A percentile compares a stretch with the other conserved stretches of the same genome.
phyloP scores from a whole-genome alignment of 2,888 invertebrate species.

The Iselma pallidipennis region DNA sequence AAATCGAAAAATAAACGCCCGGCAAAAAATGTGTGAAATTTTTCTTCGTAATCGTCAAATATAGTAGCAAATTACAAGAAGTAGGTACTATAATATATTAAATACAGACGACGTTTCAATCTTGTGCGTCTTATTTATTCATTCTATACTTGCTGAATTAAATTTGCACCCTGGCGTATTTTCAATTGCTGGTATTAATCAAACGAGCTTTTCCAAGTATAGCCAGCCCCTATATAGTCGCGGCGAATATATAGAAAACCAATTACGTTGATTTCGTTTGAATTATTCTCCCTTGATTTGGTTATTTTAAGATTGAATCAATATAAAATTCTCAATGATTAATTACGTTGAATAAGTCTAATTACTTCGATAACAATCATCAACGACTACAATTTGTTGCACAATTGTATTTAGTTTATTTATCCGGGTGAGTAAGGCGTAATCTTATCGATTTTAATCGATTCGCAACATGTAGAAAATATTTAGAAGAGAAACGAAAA shows the following conservation, averaged over 20 bases:
- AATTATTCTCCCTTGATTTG: slow-evolving; percentile 13
- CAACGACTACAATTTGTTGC: too few relatives aligned
- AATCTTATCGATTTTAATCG: too few relatives aligned
- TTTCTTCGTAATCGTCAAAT: background rate
- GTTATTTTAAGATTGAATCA: too few relatives aligned
- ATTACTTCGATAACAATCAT: too few relatives aligned
- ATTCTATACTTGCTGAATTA: slow-evolving; percentile 21
- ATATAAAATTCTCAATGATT: too few relatives aligned
- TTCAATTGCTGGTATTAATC: slow-evolving; percentile 12
- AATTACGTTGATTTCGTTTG: slow-evolving; percentile 18
- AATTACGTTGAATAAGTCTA: background rate
- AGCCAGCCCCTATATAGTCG: background rate
- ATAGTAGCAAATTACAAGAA: background rate
- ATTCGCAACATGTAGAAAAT: too few relatives aligned
- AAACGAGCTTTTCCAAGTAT: background rate
- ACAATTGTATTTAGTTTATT: too few relatives aligned
- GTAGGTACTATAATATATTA: background rate
- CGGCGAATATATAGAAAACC: slow-evolving; percentile 17
- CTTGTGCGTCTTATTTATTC: slow-evolving; percentile 22
- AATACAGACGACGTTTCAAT: slow-evolving; percentile 9
- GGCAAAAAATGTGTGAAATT: background rate
- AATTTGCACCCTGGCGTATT: slow-evolving; percentile 21
- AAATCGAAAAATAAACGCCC: background rate
- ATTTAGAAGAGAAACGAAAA: too few relatives aligned
- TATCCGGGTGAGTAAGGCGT: too few relatives aligned